Percentiles rank a stretch among this genome's conserved stretches.
Evolutionary conservation across 1,140 invertebrate species (phyloP).

Genomic region (Aplysia californica): DNA sequence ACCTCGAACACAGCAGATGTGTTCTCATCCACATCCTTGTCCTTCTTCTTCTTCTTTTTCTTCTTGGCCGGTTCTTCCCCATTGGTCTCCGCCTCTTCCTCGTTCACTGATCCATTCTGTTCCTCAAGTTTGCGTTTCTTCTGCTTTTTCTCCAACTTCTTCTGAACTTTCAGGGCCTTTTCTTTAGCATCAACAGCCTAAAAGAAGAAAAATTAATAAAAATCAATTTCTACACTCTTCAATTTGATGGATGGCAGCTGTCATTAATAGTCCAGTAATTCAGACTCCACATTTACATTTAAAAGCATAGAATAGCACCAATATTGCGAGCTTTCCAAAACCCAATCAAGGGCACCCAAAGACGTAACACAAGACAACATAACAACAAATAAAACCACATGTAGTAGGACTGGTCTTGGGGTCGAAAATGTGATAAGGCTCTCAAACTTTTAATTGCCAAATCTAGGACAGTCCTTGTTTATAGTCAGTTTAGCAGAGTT

Average conservation of each 20-base stretch:
- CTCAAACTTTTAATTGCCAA: too few species aligned
- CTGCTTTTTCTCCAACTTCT: constrained; percentile 59
- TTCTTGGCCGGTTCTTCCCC: constrained; percentile 34
- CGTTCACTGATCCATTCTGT: constrained; percentile 33
- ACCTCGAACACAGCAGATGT: constrained; percentile 10
- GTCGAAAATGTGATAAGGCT: too few species aligned
- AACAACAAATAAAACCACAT: too few species aligned
- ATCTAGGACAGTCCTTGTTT: too few species aligned
- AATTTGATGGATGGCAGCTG: background rate
- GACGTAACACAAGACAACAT: too few species aligned
- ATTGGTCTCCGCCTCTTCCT: constrained; percentile 40
- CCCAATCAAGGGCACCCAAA: background rate
- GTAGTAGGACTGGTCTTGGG: too few species aligned
- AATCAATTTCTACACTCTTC: background rate
- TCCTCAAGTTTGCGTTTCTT: constrained; percentile 49
- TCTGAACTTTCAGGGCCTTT: constrained; percentile 36
- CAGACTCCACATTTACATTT: background rate
- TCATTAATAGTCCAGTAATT: background rate
- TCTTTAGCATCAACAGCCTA: constrained; percentile 46
- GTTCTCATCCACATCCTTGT: constrained; percentile 28
- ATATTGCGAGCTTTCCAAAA: background rate
- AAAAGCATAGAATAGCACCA: background rate
- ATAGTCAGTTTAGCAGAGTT: too few species aligned
- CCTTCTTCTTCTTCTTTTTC: constrained; percentile 59
- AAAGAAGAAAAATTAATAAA: constrained; percentile 26